A percentile compares a stretch with the other conserved stretches of the same genome.
These are phyloP conservation scores for Tetramorium parvispinum DNA, from an alignment of 1,140 invertebrate species.

Conservation along the genomic window DNA sequence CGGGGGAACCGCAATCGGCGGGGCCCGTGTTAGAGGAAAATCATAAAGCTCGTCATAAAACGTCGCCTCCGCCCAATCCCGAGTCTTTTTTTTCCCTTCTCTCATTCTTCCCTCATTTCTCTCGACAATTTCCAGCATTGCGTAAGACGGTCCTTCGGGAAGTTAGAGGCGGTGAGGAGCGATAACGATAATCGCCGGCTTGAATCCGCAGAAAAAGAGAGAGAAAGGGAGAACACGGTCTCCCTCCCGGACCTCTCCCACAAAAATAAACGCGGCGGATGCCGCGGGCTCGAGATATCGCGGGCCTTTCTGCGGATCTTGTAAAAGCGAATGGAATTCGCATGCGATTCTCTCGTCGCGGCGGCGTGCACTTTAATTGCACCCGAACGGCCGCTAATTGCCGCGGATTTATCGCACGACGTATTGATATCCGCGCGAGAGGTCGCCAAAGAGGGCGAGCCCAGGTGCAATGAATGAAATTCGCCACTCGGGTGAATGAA, in stretches of 20 bases:
- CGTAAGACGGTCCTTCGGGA: constrained; percentile 70
- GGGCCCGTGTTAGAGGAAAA: constrained; percentile 39
- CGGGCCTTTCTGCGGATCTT: not conserved
- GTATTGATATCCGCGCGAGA: constrained; percentile 29
- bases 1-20: not conserved
- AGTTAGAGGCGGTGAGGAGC: constrained; percentile 64
- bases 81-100: not conserved
- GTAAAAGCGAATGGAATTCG: constrained; percentile 43
- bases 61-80: constrained; percentile 25
- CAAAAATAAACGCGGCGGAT: constrained; percentile 41
- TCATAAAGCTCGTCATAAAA: constrained; percentile 70
- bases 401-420: constrained; percentile 25
- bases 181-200: constrained; percentile 71
- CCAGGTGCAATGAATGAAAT: constrained; percentile 47
- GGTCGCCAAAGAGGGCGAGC: constrained; percentile 10
- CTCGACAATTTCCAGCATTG: constrained; percentile 69
- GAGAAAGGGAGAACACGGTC: not conserved
- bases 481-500: constrained; percentile 36
- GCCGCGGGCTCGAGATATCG: constrained; percentile 53
- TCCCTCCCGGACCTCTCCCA: not conserved
- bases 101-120: constrained; percentile 18
- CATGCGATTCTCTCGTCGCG: not conserved
- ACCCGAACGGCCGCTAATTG: constrained; percentile 21
- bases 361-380: constrained; percentile 43
- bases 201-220: constrained; percentile 24